Base-by-base conservation (phyloP, 2,888 invertebrate species). In the Drosophila dives region DNA sequence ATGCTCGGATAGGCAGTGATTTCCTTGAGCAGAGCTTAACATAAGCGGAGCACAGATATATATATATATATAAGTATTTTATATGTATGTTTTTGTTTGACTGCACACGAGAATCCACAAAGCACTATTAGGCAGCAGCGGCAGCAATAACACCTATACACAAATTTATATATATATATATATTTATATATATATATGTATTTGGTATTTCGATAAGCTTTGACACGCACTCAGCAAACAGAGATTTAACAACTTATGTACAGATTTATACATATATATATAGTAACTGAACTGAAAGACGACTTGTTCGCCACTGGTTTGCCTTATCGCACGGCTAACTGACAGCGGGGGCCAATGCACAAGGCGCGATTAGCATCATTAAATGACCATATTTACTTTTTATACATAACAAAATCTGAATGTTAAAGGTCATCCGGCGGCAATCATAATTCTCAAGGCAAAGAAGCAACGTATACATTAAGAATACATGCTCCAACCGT, bases 251-350 rank as follows among this genome's bases (percentile, higher is more conserved):
- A 15, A 33, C 15, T 45, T n/a, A 32, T 40, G 15, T 29, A 29
- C 26, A 36, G 29, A 29, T 29, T 29, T 29, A 29, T 26, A 26
- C 26, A 2, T 12, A 36, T 12, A 26, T 17, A n/a, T 38, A 32
- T 29, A 20, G 29, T 40, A 49, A 36, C n/a, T n/a, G n/a, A 49
- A 45, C 59, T 61, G 48, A 32, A 29, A 48, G 62, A 38, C 71
- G 72, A 72, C 68, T 77, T 64, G 75, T 75, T 80, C 68, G 70
- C 71, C 69, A 89, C 77, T 86, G 77, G 90, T 88, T 90, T 79
- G 85, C 90, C 89, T 90, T 89, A 90, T 89, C 88, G 79, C 84
- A 55, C 66, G 45, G 61, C 75, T 70, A 60, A 79, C 69, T 81
- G 75, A 71, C 77, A 78, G 62, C 70, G 68, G 83, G 76, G 81